Conservation (phyloP, 2,113 vertebrate genomes). For the Triplophysa dalaica region DNA sequence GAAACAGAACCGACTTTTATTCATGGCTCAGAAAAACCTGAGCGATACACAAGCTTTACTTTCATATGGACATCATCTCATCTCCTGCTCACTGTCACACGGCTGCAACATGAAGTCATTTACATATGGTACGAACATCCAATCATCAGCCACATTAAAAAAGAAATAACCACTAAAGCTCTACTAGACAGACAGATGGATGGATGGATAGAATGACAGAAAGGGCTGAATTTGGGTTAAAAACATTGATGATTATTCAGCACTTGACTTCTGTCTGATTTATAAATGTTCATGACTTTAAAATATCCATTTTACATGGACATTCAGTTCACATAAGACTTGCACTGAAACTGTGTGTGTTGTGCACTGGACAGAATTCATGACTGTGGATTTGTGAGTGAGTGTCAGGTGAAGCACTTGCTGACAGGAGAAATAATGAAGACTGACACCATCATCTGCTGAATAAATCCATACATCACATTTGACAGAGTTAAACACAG, state of each 20-base stretch:
- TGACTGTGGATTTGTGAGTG: not conserved
- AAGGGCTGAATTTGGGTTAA: too few relatives aligned
- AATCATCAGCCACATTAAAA: too few relatives aligned
- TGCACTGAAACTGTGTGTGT: not conserved
- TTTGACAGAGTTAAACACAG: not conserved
- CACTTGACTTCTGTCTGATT: not conserved
- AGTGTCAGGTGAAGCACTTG: not conserved
- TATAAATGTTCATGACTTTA: conserved; percentile 26
- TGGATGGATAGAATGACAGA: too few relatives aligned
- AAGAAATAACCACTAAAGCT: too few relatives aligned
- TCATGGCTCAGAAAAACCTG: too few relatives aligned
- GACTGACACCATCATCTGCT: not conserved
- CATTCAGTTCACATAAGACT: not conserved
- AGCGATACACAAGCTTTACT: too few relatives aligned
- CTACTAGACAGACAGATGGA: too few relatives aligned
- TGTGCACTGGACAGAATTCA: conserved; percentile 18
- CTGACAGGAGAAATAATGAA: not conserved
- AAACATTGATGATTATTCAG: conserved; percentile 11
- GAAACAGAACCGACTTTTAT: too few relatives aligned
- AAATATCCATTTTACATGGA: conserved; percentile 7
- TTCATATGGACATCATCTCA: too few relatives aligned
- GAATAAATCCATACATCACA: not conserved
- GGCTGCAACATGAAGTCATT: too few relatives aligned
- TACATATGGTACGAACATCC: too few relatives aligned
- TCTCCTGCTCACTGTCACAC: too few relatives aligned